Evolutionary conservation across 2,888 invertebrate species (phyloP).

Genomic region (Pyrrhosoma nymphula): DNA sequence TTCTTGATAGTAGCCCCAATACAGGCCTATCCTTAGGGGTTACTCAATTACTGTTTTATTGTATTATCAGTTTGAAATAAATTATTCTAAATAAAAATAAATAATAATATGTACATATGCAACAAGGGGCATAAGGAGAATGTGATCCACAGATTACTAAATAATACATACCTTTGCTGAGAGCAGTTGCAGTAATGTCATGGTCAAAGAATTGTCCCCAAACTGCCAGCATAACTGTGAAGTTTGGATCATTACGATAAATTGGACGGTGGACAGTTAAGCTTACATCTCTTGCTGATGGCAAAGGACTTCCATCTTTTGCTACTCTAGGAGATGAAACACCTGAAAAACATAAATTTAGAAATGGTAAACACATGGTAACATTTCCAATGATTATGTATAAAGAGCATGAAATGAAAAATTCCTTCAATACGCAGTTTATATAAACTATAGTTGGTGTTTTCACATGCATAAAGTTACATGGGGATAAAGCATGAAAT

Average conservation of each 20-base stretch:
- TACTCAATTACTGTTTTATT: too few relatives aligned
- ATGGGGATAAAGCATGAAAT: too few relatives aligned
- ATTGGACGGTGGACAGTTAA: slow-evolving; percentile 86
- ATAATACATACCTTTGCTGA: slow-evolving; percentile 82
- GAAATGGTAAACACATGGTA: neutral
- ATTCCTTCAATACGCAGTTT: neutral
- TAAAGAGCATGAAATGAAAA: neutral
- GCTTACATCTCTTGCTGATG: slow-evolving; percentile 88
- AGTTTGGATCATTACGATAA: slow-evolving; percentile 86
- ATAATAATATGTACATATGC: too few relatives aligned
- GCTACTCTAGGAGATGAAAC: slow-evolving; percentile 84
- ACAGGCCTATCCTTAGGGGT: too few relatives aligned
- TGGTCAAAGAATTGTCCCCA: slow-evolving; percentile 95
- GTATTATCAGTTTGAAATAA: too few relatives aligned
- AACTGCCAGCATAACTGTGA: slow-evolving; percentile 91
- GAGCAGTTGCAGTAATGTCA: slow-evolving; percentile 91
- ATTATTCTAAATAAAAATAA: too few relatives aligned
- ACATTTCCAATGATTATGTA: neutral
- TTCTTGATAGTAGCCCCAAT: too few relatives aligned
- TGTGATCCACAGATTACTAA: too few relatives aligned
- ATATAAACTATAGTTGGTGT: too few relatives aligned
- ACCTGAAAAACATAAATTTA: slow-evolving; percentile 77
- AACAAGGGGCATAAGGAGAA: too few relatives aligned
- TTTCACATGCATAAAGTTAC: too few relatives aligned
- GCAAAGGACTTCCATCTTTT: slow-evolving; percentile 80